Evolutionary conservation across 2,113 vertebrate genomes (phyloP).

Genomic region (Excalfactoria chinensis): DNA sequence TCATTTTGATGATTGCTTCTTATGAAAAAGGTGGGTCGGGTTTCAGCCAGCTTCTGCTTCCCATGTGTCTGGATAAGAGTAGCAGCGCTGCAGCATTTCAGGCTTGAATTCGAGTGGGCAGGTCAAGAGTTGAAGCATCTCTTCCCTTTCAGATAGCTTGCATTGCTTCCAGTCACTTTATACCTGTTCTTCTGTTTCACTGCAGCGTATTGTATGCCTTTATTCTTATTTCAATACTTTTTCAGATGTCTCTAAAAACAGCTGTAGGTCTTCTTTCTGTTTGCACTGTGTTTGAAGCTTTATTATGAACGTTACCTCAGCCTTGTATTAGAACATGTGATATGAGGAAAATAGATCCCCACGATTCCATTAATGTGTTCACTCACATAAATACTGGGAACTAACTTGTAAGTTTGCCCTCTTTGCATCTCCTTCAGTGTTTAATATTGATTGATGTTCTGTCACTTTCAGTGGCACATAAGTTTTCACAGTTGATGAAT

Average conservation of each 20-base stretch:
- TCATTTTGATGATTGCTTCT: neutral
- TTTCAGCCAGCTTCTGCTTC: neutral
- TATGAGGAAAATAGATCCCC: neutral
- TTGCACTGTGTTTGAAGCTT: neutral
- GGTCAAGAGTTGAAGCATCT: neutral
- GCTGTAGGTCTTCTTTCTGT: neutral
- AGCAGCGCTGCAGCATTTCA: neutral
- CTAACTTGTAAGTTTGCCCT: neutral
- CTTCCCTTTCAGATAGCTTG: neutral
- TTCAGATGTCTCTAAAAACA: neutral
- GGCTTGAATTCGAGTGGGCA: neutral
- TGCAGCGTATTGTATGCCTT: neutral
- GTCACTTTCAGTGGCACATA: neutral
- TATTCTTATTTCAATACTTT: neutral
- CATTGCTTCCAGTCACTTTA: neutral
- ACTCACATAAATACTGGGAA: neutral
- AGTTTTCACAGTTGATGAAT: neutral
- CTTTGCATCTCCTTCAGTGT: neutral
- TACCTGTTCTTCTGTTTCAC: conserved; percentile 33
- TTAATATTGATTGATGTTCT: neutral
- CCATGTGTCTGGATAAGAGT: accelerated
- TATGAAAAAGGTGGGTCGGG: neutral
- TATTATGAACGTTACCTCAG: neutral
- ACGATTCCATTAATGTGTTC: neutral
- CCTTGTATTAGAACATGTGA: neutral